Percentiles rank a stretch among this genome's conserved stretches.
Conservation (phyloP, 1,140 invertebrate genomes). For the Probaryconus sp. region DNA sequence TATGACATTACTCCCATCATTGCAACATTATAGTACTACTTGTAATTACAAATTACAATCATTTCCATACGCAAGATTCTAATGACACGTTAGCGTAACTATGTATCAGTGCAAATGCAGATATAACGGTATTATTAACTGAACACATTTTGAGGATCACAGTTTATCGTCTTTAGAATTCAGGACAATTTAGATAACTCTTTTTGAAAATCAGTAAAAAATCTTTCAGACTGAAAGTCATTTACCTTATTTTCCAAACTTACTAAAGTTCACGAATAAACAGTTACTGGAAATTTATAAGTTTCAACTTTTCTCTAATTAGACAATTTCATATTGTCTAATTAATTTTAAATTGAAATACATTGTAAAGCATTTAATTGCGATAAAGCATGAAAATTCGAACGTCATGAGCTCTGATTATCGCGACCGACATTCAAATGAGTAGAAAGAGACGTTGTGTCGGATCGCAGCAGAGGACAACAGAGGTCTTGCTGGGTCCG, state of each 20-base stretch:
- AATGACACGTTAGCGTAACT: conserved; percentile 1
- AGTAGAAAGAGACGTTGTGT: conserved; percentile 22
- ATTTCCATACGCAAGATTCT: conserved; percentile 7
- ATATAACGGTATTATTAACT: background rate
- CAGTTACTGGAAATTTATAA: no score
- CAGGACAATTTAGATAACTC: no score
- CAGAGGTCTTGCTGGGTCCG: conserved; percentile 40
- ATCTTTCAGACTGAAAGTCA: no score
- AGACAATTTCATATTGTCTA: no score
- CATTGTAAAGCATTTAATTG: conserved; percentile 1
- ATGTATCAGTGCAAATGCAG: conserved; percentile 3
- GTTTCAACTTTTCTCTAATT: no score
- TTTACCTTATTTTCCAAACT: no score
- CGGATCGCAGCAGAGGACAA: conserved; percentile 25
- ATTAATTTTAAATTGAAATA: background rate
- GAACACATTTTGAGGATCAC: no score
- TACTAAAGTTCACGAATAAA: no score
- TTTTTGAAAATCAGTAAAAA: no score
- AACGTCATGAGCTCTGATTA: conserved; percentile 31
- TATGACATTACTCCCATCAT: background rate
- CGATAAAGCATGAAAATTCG: conserved; percentile 19
- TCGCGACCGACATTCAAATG: conserved; percentile 32
- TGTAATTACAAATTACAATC: conserved; percentile 11
- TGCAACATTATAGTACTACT: conserved; percentile 14
- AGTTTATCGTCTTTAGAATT: no score